Evolutionary conservation across 1,140 invertebrate genomes (phyloP).

Genomic region (Mycetomoellerius zeteki): DNA sequence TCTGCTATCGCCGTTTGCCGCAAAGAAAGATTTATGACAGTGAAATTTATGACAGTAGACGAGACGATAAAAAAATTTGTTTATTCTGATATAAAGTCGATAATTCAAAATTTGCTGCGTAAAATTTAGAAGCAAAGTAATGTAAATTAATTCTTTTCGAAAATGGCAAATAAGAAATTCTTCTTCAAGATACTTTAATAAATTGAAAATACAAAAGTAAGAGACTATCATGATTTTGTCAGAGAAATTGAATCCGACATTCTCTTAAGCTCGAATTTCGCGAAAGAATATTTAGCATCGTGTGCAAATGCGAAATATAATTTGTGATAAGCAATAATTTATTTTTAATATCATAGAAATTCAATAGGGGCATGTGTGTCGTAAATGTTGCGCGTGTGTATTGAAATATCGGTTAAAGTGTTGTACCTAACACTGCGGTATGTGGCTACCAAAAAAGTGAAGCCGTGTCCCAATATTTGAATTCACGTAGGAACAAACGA

Average conservation of each 20-base stretch:
- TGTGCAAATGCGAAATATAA: conserved; percentile 38
- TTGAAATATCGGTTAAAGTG: conserved; percentile 52
- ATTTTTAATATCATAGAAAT: conserved; percentile 41
- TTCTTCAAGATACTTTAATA: neutral
- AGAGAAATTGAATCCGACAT: neutral
- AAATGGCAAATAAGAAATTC: neutral
- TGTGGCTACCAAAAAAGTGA: conserved; percentile 44
- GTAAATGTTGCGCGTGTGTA: conserved; percentile 28
- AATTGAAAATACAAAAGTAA: neutral
- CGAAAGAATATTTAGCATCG: neutral
- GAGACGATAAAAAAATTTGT: neutral
- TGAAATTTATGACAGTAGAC: neutral
- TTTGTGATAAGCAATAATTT: conserved; percentile 32
- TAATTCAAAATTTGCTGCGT: neutral
- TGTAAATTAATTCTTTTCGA: neutral
- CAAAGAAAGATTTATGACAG: neutral
- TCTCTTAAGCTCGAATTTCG: conserved; percentile 24
- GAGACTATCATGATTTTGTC: conserved; percentile 6
- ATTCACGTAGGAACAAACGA: conserved; percentile 50
- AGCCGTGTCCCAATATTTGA: conserved; percentile 60
- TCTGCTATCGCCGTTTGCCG: neutral
- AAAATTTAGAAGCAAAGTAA: neutral
- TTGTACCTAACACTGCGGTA: conserved; percentile 45
- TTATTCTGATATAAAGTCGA: neutral
- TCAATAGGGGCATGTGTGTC: neutral